Conservation (phyloP, 2,797 vertebrate species). For the Cynopterus sphinx region DNA sequence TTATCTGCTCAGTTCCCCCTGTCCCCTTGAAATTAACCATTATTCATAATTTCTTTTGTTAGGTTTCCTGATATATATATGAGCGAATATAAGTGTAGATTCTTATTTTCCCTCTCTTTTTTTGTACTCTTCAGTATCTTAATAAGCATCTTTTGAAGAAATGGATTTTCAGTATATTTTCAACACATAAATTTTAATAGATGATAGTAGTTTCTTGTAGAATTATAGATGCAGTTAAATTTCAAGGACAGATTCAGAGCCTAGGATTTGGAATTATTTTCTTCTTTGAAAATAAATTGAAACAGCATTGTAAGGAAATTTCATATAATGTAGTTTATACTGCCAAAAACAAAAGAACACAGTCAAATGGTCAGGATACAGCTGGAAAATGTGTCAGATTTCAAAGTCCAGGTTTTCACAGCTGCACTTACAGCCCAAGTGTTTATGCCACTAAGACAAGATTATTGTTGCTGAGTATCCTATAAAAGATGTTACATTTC, state of each 20-base stretch:
- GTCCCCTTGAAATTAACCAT: not conserved
- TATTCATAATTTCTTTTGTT: constrained; percentile 3
- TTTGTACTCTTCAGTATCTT: constrained; percentile 1
- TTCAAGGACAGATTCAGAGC: not conserved
- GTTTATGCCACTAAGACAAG: not conserved
- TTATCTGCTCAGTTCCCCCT: not conserved
- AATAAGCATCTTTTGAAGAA: constrained; percentile 24
- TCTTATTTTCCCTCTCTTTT: not conserved
- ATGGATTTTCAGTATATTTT: constrained; percentile 2
- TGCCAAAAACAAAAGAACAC: not conserved
- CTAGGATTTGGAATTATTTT: constrained; percentile 1
- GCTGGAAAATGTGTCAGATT: constrained; percentile 23
- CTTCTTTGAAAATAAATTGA: constrained; percentile 7
- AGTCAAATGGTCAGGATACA: not conserved
- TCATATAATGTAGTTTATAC: not conserved
- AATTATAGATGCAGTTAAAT: constrained; percentile 5
- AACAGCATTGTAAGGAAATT: not conserved
- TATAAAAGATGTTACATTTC: constrained; percentile 33
- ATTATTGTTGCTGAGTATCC: not conserved
- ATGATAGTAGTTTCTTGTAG: not conserved
- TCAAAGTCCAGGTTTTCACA: constrained; percentile 2
- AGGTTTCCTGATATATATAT: not conserved
- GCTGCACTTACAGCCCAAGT: not conserved
- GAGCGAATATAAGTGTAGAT: not conserved
- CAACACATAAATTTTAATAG: not conserved